Conservation (phyloP, 2,888 invertebrate species). For the Ophion ventricosus region DNA sequence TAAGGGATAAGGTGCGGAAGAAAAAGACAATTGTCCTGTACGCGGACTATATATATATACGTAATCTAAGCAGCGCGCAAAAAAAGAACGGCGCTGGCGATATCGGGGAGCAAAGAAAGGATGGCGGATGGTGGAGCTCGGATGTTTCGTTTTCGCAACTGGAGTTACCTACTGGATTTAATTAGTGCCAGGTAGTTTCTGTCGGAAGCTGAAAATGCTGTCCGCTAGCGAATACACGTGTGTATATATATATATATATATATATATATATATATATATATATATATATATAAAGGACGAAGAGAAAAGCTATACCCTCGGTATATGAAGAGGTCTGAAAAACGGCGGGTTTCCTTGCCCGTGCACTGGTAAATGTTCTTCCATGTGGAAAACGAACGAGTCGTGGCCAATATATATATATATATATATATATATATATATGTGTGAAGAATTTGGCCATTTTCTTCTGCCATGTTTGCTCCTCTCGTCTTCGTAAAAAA, state of each 20-base stretch:
- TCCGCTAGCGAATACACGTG: slow-evolving; percentile 34
- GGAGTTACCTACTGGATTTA: slow-evolving; percentile 72
- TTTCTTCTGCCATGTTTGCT: slow-evolving; percentile 49
- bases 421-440: not conserved
- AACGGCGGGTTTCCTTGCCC: slow-evolving; percentile 38
- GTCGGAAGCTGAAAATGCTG: slow-evolving; percentile 59
- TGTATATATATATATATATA: not conserved
- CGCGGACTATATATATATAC: slow-evolving; percentile 32
- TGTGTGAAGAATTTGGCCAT: slow-evolving; percentile 3
- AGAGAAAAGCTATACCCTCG: slow-evolving; percentile 45
- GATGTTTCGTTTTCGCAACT: slow-evolving; percentile 63
- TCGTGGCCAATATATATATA: slow-evolving; percentile 11
- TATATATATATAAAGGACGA: slow-evolving; percentile 11
- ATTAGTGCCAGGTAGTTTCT: slow-evolving; percentile 73
- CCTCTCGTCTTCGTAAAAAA: slow-evolving; percentile 51
- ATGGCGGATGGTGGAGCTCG: slow-evolving; percentile 23
- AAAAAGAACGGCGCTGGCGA: slow-evolving; percentile 6
- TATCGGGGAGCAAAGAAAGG: slow-evolving; percentile 37
- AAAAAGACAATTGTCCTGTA: slow-evolving; percentile 10
- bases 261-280: slow-evolving; percentile 25
- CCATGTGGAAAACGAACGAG: slow-evolving; percentile 69
- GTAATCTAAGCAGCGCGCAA: slow-evolving; percentile 50
- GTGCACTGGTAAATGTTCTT: slow-evolving; percentile 75
- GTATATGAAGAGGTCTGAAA: slow-evolving; percentile 36
- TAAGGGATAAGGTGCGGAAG: slow-evolving; percentile 70